Evolutionary conservation across 2,113 vertebrate genomes (phyloP).

Genomic region (Corythaeola cristata): DNA sequence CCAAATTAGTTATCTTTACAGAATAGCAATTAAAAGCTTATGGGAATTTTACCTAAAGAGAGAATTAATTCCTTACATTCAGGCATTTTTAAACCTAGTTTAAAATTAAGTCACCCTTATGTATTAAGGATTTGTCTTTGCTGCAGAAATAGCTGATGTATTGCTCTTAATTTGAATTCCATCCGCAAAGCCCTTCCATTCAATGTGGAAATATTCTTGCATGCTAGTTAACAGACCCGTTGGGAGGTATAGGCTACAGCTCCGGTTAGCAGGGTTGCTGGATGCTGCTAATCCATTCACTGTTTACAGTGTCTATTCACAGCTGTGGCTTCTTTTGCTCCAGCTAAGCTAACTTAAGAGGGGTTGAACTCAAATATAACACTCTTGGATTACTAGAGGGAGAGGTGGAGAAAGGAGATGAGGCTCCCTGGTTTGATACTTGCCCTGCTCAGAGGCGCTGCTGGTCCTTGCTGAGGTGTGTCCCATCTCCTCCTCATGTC

Average conservation of each 20-base stretch:
- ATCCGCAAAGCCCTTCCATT: neutral
- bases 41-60: neutral
- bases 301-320: neutral
- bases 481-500: neutral
- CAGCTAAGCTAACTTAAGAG: neutral
- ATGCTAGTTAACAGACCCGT: neutral
- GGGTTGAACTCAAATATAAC: neutral
- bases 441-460: neutral
- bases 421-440: neutral
- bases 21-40: neutral
- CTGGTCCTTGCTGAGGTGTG: neutral
- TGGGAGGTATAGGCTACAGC: neutral
- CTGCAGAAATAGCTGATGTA: neutral
- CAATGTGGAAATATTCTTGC: neutral
- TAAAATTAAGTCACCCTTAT: neutral
- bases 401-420: neutral
- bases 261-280: neutral
- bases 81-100: neutral
- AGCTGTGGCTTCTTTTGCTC: neutral
- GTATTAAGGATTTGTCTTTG: neutral
- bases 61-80: neutral
- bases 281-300: neutral
- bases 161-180: neutral
- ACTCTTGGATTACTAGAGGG: neutral
- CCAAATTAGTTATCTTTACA: neutral